phyloP scores from a whole-genome alignment of 2,888 invertebrate species.

The Chirona hameri region DNA sequence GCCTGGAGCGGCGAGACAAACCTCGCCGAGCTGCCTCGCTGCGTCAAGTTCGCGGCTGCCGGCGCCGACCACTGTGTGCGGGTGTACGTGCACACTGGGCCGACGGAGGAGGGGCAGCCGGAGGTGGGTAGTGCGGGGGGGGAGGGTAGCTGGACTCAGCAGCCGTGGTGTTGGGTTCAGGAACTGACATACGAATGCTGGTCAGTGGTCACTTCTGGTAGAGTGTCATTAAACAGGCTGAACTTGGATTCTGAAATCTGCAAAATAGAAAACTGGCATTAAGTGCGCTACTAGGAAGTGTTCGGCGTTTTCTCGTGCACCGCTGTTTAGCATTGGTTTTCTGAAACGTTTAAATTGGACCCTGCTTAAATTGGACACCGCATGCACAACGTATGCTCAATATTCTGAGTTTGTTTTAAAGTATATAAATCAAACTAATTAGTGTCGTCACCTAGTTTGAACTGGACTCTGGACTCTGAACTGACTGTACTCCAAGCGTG shows the following conservation, averaged over 20 bases:
- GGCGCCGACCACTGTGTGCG: slow-evolving; percentile 35
- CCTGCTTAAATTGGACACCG: too few relatives aligned
- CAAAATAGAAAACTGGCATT: too few relatives aligned
- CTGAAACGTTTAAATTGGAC: too few relatives aligned
- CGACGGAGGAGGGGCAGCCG: not conserved
- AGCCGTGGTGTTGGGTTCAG: not conserved
- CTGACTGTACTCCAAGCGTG: too few relatives aligned
- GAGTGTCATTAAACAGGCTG: not conserved
- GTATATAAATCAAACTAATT: too few relatives aligned
- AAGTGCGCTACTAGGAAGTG: not conserved
- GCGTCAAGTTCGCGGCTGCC: slow-evolving; percentile 34
- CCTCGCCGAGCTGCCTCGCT: slow-evolving; percentile 32
- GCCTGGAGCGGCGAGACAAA: slow-evolving; percentile 33
- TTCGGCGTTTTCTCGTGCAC: not conserved
- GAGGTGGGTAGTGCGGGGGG: not conserved
- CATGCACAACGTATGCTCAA: too few relatives aligned
- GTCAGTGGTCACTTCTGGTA: not conserved
- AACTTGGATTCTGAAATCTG: too few relatives aligned
- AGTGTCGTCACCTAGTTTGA: too few relatives aligned
- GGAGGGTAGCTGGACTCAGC: not conserved
- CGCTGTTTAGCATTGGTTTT: too few relatives aligned
- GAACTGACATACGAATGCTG: not conserved
- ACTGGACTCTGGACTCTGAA: too few relatives aligned
- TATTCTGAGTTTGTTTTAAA: too few relatives aligned
- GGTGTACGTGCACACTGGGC: slow-evolving; percentile 27